Base-by-base conservation (phyloP, 2,113 vertebrate genomes). In the Cariama cristata region DNA sequence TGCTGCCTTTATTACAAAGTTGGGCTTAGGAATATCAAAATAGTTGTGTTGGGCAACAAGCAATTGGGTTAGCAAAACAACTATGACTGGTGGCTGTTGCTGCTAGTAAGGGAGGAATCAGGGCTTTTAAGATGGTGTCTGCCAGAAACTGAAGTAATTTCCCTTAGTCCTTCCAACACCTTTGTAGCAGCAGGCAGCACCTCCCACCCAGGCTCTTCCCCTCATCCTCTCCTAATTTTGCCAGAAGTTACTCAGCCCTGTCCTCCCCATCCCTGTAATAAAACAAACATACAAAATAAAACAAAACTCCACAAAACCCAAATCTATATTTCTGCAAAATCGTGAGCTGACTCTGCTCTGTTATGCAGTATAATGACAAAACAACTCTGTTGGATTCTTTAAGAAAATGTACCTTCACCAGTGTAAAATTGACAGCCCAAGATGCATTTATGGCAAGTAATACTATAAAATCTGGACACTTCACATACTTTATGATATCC, bases 391-490 rank as follows among this genome's bases (percentile, higher is more conserved):
- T 79, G 88, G 47, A 89, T 87, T 89, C 52, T 84, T 56, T 89
- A 91, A 79, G 69, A 91, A 75, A 95, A 91, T 79, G 64, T 72
- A 89, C 52, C 52, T 8, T 91, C 60, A 71, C 72, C 68, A 84
- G 42, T 4, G 12, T 88, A 93, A 95, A 95, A 91, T 44, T 96
- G 93, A 87, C 91, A 95, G 86, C 16, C 64, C 87, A 60, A 81
- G 80, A 93, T 82, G 63, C 44, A 56, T 89, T 95, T 95, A 88
- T 84, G 72, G 72, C 79, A 86, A 86, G 49, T 92, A 72, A 86
- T 94, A 64, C 64, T 79, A 53, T 91, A 96, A 93, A 96, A 91
- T 87, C 73, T 95, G 93, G 95, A 85, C 93, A 85, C 40, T 88
- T 95, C 92, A 68, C 66, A 79, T 75, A n/a, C 32, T 96, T 96